Base-by-base conservation (phyloP, 2,113 vertebrate species). In the Sylvia atricapilla region DNA sequence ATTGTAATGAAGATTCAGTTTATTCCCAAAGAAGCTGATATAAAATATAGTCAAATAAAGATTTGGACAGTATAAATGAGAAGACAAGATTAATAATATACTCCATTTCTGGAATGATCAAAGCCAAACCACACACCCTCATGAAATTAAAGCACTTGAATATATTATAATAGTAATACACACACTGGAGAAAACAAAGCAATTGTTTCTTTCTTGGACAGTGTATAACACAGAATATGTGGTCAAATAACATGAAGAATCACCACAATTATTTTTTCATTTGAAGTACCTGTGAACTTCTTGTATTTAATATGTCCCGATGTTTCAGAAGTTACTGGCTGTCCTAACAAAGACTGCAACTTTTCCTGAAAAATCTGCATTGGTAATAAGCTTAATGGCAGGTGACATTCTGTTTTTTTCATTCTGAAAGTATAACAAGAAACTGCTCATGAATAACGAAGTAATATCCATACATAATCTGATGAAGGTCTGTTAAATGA, bases 321-420 rank as follows among this genome's bases (percentile, higher is more conserved):
- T 47, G 94, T 90, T 89, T 95, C 95, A 64, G 77, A 80, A 87
- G 93, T 92, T n/a, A 76, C 70, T 58, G 98, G 97, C 22, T 92
- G 97, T 37, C 98, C 97, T 52, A 99, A 96, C 81, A 99, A 98
- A 92, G 91, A 95, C 10, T 98, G 97, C 68, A 99, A 95, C 88
- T 99, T 98, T 56, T 97, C 97, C 97, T 98, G 98, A 94, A 99
- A 99, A 90, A 98, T 98, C 49, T 95, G 96, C 13, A 97, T 82
- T 84, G 99, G 98, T 73, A 97, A 97, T 85, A 99, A 97, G 85
- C 39, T 95, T 67, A 94, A 70, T 7, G 99, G 98, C 20, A 99
- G 97, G 25, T 95, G 95, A 66, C 96, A 66, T 35, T 98, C 97
- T 50, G 62, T 81, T 78, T 90, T 98, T 64, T 96, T 98, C 55